Conservation (phyloP, 2,888 invertebrate genomes). For the Drosophila prolongata region DNA sequence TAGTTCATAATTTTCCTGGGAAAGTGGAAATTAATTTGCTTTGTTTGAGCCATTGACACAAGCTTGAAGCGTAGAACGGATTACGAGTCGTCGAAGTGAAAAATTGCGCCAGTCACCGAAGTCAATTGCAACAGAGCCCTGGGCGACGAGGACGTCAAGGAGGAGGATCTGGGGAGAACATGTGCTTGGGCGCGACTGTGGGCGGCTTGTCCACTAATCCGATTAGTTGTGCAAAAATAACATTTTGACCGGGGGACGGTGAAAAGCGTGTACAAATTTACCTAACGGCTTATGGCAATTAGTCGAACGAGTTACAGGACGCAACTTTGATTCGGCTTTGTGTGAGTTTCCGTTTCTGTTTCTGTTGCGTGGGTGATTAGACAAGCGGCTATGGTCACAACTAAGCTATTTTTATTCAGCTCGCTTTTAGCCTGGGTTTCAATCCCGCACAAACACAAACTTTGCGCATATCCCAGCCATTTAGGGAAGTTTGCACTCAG, state of each 20-base stretch:
- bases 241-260: slow-evolving; percentile 8
- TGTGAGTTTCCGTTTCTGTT: slow-evolving; percentile 8
- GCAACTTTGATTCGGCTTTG: slow-evolving; percentile 47
- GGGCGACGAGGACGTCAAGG: slow-evolving; percentile 18
- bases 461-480: slow-evolving; percentile 20
- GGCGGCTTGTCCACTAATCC: slow-evolving; percentile 49
- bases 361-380: slow-evolving; percentile 28
- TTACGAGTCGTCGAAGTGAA: slow-evolving; percentile 48
- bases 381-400: slow-evolving; percentile 3
- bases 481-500: slow-evolving; percentile 12
- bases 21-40: slow-evolving; percentile 22
- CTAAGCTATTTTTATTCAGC: slow-evolving; percentile 21
- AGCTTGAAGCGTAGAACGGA: slow-evolving; percentile 26
- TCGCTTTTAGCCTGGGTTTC: slow-evolving; percentile 1
- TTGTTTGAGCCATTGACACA: slow-evolving; percentile 8
- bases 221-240: slow-evolving; percentile 70
- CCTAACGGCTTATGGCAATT: slow-evolving; percentile 70
- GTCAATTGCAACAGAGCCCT: slow-evolving; percentile 42
- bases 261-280: slow-evolving; percentile 45
- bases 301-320: slow-evolving; percentile 61
- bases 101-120: slow-evolving; percentile 44
- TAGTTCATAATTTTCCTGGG: slow-evolving; percentile 15
- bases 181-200: slow-evolving; percentile 2
- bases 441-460: slow-evolving; percentile 29
- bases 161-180: slow-evolving; percentile 3